phyloP scores from a whole-genome alignment of 1,140 invertebrate species.

The Ceratitis capitata region DNA sequence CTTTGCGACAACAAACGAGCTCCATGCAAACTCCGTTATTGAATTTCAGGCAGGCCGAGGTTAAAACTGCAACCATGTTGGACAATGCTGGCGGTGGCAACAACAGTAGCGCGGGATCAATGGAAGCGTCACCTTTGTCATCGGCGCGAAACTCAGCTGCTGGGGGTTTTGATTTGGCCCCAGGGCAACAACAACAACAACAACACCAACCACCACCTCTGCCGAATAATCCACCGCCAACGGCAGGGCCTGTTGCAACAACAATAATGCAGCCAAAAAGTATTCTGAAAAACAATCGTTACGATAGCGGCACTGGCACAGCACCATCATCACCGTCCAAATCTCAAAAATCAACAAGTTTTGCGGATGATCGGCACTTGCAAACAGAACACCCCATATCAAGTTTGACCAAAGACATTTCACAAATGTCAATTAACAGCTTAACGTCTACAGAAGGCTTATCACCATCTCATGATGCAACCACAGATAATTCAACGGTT shows the following conservation, averaged over 20 bases:
- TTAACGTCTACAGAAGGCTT: conserved; percentile 37
- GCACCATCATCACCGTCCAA: conserved; percentile 63
- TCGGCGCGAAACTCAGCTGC: conserved; percentile 40
- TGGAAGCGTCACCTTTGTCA: conserved; percentile 37
- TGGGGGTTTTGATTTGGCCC: not conserved
- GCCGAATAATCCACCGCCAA: conserved; percentile 10
- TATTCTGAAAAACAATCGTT: conserved; percentile 63
- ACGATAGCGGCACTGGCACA: conserved; percentile 51
- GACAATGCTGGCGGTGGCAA: conserved; percentile 44
- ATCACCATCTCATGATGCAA: conserved; percentile 49
- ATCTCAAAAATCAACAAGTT: conserved; percentile 63
- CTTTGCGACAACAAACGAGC: conserved; percentile 57
- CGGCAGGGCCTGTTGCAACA: conserved; percentile 39
- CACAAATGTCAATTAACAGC: conserved; percentile 48
- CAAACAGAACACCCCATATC: conserved; percentile 63
- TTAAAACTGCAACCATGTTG: conserved; percentile 57
- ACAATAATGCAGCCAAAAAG: conserved; percentile 59
- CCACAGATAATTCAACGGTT: conserved; percentile 49
- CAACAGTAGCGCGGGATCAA: not conserved
- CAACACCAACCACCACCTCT: conserved; percentile 36
- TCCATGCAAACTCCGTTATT: conserved; percentile 61
- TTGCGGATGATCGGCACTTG: conserved; percentile 61
- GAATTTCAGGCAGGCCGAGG: conserved; percentile 60
- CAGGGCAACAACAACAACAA: not conserved
- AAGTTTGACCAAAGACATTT: conserved; percentile 56